Percentiles rank a stretch among this genome's conserved stretches.
These are phyloP conservation scores for Nezara viridula DNA, from an alignment of 2,888 invertebrate genomes.

Conservation along the genomic window DNA sequence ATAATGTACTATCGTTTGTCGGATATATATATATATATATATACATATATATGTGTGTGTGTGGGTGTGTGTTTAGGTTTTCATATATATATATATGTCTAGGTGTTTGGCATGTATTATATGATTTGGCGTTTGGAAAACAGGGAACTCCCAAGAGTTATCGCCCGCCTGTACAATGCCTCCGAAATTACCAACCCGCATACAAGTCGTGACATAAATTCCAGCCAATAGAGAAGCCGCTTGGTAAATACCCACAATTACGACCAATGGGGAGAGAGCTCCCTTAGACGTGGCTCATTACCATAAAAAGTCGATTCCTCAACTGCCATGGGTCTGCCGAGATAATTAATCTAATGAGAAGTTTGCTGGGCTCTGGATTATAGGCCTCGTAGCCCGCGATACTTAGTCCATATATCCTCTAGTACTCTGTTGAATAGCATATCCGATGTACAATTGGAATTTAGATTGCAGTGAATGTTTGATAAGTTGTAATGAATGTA, in stretches of 20 bases:
- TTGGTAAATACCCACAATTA: constrained; percentile 24
- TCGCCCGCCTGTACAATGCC: background rate
- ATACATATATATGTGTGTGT: too few species aligned
- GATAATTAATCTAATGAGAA: constrained; percentile 34
- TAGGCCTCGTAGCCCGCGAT: background rate
- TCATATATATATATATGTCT: too few species aligned
- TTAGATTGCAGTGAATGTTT: background rate
- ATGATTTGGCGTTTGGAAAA: background rate
- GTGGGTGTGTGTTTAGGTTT: too few species aligned
- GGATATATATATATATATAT: too few species aligned
- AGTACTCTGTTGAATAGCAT: background rate
- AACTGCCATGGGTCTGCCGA: background rate
- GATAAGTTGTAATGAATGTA: too few species aligned
- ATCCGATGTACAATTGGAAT: background rate
- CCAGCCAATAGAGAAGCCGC: constrained; percentile 2
- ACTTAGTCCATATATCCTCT: background rate
- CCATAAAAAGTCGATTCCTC: constrained; percentile 19
- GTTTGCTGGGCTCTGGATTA: background rate
- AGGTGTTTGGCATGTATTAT: too few species aligned
- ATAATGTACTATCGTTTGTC: too few species aligned
- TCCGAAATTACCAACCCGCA: constrained; percentile 12
- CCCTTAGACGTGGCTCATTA: background rate
- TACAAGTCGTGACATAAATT: constrained; percentile 32
- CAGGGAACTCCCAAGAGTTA: background rate
- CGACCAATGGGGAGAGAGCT: constrained; percentile 28